These are phyloP conservation scores for Turdus rufiventris DNA, from an alignment of 2,113 vertebrate genomes.

Conservation along the genomic window DNA sequence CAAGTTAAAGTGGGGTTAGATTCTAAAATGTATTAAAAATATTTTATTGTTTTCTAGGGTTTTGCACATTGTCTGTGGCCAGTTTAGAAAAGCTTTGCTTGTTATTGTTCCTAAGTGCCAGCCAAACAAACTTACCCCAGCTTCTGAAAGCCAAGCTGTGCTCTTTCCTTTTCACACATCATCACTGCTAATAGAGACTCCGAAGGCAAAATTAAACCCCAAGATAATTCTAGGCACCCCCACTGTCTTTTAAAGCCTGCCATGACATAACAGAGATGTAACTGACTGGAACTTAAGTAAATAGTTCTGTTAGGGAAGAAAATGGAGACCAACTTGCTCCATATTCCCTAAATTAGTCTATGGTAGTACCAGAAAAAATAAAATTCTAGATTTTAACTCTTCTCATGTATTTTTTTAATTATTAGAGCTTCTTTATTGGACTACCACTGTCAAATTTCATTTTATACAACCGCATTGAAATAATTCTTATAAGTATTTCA, in stretches of 20 bases:
- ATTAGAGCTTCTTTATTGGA: neutral
- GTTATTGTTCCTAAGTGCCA: neutral
- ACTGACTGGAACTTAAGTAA: constrained; percentile 26
- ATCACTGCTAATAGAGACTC: neutral
- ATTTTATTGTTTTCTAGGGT: neutral
- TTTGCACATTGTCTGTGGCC: neutral
- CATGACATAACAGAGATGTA: neutral
- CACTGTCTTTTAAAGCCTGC: neutral
- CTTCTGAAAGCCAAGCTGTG: neutral
- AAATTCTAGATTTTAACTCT: neutral
- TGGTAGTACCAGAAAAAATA: neutral
- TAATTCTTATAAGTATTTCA: neutral
- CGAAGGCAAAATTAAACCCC: neutral
- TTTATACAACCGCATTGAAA: neutral
- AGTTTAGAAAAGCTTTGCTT: neutral
- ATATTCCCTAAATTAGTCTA: neutral
- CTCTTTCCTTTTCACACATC: neutral
- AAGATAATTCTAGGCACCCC: neutral
- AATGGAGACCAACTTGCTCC: neutral
- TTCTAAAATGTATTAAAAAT: neutral
- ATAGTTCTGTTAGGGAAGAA: neutral
- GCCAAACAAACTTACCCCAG: neutral
- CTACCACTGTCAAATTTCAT: neutral
- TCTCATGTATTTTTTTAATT: neutral
- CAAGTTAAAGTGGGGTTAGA: neutral